A percentile compares a stretch with the other conserved stretches of the same genome.
Evolutionary conservation across 1,140 invertebrate species (phyloP).

Genomic region (Drosophila paulistorum): DNA sequence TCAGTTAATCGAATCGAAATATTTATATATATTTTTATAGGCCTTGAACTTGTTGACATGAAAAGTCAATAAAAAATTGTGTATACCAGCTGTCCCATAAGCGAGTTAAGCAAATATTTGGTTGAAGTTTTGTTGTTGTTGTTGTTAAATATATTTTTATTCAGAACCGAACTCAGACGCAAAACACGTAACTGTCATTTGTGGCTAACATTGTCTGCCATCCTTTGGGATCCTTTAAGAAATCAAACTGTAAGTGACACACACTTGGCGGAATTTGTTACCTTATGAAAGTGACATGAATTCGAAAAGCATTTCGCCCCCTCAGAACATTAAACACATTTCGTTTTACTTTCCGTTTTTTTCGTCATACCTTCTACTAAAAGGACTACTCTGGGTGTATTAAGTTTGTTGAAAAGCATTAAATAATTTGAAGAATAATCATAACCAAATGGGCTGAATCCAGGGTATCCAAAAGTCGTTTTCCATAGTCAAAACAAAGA

Average conservation of each 20-base stretch:
- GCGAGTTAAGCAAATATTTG: slow-evolving; percentile 41
- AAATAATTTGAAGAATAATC: too few species aligned
- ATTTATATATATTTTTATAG: slow-evolving; percentile 37
- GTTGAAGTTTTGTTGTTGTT: slow-evolving; percentile 13
- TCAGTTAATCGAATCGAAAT: slow-evolving; percentile 6
- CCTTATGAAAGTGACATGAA: slow-evolving; percentile 75
- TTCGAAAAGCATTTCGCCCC: slow-evolving; percentile 68
- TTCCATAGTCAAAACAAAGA: too few species aligned
- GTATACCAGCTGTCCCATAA: slow-evolving; percentile 47
- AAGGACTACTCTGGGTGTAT: not conserved
- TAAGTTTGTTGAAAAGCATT: not conserved
- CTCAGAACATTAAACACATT: slow-evolving; percentile 68
- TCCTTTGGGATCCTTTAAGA: slow-evolving; percentile 30
- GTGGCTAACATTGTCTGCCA: slow-evolving; percentile 23
- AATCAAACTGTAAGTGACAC: slow-evolving; percentile 65
- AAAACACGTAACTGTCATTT: slow-evolving; percentile 70
- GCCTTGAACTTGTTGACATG: slow-evolving; percentile 50
- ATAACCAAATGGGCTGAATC: too few species aligned
- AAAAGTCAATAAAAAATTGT: slow-evolving; percentile 27
- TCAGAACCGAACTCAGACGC: slow-evolving; percentile 22
- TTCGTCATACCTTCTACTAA: slow-evolving; percentile 22
- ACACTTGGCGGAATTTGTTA: slow-evolving; percentile 66
- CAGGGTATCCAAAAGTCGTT: not conserved
- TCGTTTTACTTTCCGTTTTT: slow-evolving; percentile 28
- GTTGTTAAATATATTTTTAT: slow-evolving; percentile 33